These are phyloP conservation scores for Chiloscyllium plagiosum DNA, from an alignment of 2,113 vertebrate genomes.

Conservation along the genomic window DNA sequence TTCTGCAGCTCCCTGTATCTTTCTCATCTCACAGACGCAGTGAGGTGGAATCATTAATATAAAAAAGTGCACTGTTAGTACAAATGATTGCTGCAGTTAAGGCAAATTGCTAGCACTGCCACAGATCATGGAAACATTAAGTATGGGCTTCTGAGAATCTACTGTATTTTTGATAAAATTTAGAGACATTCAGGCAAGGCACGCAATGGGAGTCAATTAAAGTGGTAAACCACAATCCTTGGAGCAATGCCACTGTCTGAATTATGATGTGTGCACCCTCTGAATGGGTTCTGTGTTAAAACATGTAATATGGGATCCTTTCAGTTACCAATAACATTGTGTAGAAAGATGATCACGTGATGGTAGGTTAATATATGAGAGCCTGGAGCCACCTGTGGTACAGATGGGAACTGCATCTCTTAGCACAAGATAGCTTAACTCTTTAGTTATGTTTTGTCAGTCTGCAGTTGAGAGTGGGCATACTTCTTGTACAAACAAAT, in stretches of 20 bases:
- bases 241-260: slow-evolving; percentile 27
- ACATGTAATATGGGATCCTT: slow-evolving; percentile 2
- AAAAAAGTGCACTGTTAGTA: neutral
- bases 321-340: slow-evolving; percentile 28
- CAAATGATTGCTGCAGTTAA: neutral
- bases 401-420: neutral
- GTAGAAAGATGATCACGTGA: neutral
- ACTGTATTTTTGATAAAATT: neutral
- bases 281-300: slow-evolving; percentile 19
- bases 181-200: neutral
- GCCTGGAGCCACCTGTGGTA: neutral
- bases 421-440: neutral
- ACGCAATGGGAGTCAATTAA: slow-evolving; percentile 6
- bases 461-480: neutral
- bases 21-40: neutral
- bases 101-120: neutral
- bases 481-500: neutral
- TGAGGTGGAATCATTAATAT: neutral
- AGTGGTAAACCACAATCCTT: slow-evolving; percentile 32
- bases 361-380: neutral
- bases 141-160: slow-evolving; percentile 19
- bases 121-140: neutral
- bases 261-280: slow-evolving; percentile 4
- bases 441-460: neutral
- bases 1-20: neutral